Base-by-base conservation (phyloP, 2,888 invertebrate species). In the Spilarctia lutea region DNA sequence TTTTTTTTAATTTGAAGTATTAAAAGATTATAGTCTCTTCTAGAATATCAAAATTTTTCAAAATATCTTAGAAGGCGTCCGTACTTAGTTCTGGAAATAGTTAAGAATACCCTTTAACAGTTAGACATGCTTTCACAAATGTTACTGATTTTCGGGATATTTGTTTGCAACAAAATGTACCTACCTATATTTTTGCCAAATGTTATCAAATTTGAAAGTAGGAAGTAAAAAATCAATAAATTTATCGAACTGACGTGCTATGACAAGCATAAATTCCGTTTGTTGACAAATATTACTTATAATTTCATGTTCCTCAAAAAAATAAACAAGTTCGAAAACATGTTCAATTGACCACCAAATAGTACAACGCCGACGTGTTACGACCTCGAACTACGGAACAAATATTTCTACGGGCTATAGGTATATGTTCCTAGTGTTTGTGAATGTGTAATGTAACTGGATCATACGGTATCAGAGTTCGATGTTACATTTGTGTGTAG, bases 321-420 rank as follows among this genome's bases (percentile, higher is more conserved):
- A 65, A 30, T 60, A 72, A 45, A 68, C 45, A 45, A 45, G 67
- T 48, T 71, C 33, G 45, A 65, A 33, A 45, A 60, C 45, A 60
- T 67, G 60, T 63, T 68, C 60, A 68, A 73, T 73, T 68, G 72
- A 73, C 72, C 72, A 73, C 67, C 67, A 45, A 68, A 73, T 45
- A 33, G 68, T 33, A 45, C n/a, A 60, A 16, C 33, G 71, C 24
- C 67, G 30, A 67, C 52, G 72, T 72, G 72, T 67, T 72, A 56
- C 72, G 67, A 27, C 42, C 30, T 56, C 56, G 42, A 67, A 60
- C n/a, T 39, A 72, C 18, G 39, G 20, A 67, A 67, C 52, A 72
- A 73, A 73, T 66, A 63, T 68, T 33, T 42, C 18, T 33, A 20
- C 24, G 30, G 16, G 27, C 30, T 69, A 30, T 30, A 42, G 42